Evolutionary conservation across 2,888 invertebrate genomes (phyloP), one percentile per base, ranked within the genome.

Genomic region (Eupelmus urozonus): DNA sequence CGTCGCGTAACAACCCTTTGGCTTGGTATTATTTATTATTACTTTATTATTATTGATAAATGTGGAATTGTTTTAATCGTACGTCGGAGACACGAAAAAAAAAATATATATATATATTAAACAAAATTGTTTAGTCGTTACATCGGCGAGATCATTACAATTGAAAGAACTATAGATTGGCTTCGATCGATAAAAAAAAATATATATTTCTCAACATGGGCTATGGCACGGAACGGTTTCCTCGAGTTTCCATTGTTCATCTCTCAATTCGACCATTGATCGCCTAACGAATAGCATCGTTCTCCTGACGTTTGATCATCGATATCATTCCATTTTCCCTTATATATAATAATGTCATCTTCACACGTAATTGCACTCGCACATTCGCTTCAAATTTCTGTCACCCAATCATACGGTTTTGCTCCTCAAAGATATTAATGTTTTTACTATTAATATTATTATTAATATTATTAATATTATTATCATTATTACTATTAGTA

Each of bases 81-180:
- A 77, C 63, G 75, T 78, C 59, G 76, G 76, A 82, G 69, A 79
- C 53, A 76, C 63, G 66, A 78, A 73, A 69, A 73, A 53, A 59
- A 82, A 57, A 69, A 9, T 13, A 45, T 16, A 45, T 45, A 13
- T 9, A 13, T 45, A 45, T 2, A 45, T 13, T 72, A 80, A 84
- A 18, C 73, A 80, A 84, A 18, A 9, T 75, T 65, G 34, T 75
- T 62, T 69, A 60, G 77, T 72, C 60, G 66, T 66, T 66, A 82
- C 83, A 84, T 84, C 81, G 82, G 83, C 85, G 84, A 85, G 84
- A 85, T 86, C 84, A 82, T 77, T 83, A 72, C 79, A 67, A 79
- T 77, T 53, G 42, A 72, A 40, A 70, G 51, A 74, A 69, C 72
- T 59, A 13, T 55, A 53, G 16, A 62, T 75, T 62, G 71, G 60